Evolutionary conservation across 1,140 invertebrate genomes (phyloP).

Genomic region (Ephestia elutella): DNA sequence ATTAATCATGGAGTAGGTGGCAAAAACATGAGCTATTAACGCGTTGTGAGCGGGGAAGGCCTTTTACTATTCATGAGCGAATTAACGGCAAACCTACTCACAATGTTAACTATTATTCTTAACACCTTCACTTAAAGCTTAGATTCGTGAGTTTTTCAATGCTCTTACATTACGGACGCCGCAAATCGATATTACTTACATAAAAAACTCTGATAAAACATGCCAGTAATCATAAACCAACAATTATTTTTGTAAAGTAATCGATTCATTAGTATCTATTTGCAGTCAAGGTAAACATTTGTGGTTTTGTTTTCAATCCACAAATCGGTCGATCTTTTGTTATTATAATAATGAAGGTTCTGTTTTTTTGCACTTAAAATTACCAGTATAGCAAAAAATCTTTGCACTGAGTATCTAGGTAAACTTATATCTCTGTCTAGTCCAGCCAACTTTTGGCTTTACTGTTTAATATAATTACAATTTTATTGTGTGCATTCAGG

Average conservation of each 20-base stretch:
- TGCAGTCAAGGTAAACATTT: neutral
- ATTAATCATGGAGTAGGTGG: slow-evolving; percentile 53
- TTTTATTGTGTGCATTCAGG: too few species aligned
- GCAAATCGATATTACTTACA: neutral
- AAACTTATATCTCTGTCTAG: too few species aligned
- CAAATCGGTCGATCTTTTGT: too few species aligned
- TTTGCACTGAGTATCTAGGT: too few species aligned
- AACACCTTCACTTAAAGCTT: neutral
- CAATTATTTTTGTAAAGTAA: neutral
- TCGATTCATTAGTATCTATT: slow-evolving; percentile 1
- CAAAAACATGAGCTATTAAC: slow-evolving; percentile 59
- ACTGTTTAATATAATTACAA: too few species aligned
- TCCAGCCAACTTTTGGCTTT: too few species aligned
- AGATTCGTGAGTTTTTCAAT: slow-evolving; percentile 6
- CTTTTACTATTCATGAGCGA: slow-evolving; percentile 63
- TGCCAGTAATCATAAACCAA: slow-evolving; percentile 3
- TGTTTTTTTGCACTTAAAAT: too few species aligned
- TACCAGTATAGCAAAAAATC: too few species aligned
- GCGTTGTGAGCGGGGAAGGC: slow-evolving; percentile 30
- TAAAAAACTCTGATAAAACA: neutral
- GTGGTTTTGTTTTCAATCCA: neutral
- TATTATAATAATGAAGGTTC: too few species aligned
- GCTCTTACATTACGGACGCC: slow-evolving; percentile 37
- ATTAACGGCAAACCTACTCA: slow-evolving; percentile 40
- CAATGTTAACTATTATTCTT: neutral